Percentiles rank a stretch among this genome's conserved stretches.
phyloP scores from a whole-genome alignment of 2,888 invertebrate genomes.

The Pheosia gnoma region DNA sequence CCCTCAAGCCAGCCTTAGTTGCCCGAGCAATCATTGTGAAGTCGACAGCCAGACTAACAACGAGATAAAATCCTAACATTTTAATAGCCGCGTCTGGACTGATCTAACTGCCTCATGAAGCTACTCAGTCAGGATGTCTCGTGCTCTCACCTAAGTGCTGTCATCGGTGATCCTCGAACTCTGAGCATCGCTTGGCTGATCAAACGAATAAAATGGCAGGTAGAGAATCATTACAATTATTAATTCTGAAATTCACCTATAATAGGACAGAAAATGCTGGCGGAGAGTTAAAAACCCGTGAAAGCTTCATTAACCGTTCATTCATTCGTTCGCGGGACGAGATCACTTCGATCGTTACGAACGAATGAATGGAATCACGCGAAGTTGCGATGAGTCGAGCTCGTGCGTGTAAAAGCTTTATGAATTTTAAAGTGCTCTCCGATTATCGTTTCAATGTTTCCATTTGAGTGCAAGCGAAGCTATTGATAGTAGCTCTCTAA shows the following conservation, averaged over 20 bases:
- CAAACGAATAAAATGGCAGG: too few relatives aligned
- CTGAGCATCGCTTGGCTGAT: too few relatives aligned
- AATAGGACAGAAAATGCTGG: slow-evolving; percentile 40
- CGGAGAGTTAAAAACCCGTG: slow-evolving; percentile 42
- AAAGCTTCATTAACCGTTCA: slow-evolving; percentile 43
- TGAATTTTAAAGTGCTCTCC: slow-evolving; percentile 24
- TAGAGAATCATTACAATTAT: not conserved
- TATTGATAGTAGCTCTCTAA: not conserved
- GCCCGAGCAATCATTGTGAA: too few relatives aligned
- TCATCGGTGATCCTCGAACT: too few relatives aligned
- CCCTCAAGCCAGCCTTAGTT: too few relatives aligned
- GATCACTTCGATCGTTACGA: slow-evolving; percentile 27
- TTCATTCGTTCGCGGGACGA: slow-evolving; percentile 36
- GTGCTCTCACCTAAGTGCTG: too few relatives aligned
- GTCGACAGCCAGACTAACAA: too few relatives aligned
- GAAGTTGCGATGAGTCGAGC: slow-evolving; percentile 12
- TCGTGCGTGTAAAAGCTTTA: slow-evolving; percentile 11
- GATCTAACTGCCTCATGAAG: too few relatives aligned
- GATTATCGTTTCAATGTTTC: slow-evolving; percentile 9
- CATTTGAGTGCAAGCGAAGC: not conserved
- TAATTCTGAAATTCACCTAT: slow-evolving; percentile 21
- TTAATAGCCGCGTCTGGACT: too few relatives aligned
- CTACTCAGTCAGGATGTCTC: too few relatives aligned
- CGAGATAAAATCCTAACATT: too few relatives aligned
- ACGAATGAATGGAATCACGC: slow-evolving; percentile 17